Percentiles rank a stretch among this genome's conserved stretches.
Evolutionary conservation across 2,797 vertebrate genomes (phyloP).

Genomic region (Sorex maritimensis): DNA sequence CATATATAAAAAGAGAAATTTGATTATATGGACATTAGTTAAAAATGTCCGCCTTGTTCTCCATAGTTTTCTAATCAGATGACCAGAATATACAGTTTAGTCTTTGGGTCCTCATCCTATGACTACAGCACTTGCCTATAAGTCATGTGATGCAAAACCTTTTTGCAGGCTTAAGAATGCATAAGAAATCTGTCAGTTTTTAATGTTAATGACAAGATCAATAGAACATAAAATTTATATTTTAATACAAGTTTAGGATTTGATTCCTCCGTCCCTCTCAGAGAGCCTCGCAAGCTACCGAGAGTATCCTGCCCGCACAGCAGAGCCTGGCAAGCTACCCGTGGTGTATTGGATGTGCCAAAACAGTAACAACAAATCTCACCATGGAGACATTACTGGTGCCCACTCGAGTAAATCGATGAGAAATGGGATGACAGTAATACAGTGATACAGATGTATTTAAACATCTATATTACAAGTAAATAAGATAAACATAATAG

Average conservation of each 20-base stretch:
- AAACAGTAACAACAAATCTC: too few relatives aligned
- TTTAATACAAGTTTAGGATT: too few relatives aligned
- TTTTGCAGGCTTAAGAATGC: conserved; percentile 78
- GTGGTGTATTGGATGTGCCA: too few relatives aligned
- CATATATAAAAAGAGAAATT: conserved; percentile 4
- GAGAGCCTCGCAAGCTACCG: too few relatives aligned
- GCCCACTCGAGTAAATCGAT: too few relatives aligned
- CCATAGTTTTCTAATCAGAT: conserved; percentile 49
- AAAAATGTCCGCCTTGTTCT: conserved; percentile 29
- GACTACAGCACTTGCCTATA: conserved; percentile 68
- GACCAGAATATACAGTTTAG: background rate
- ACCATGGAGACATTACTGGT: too few relatives aligned
- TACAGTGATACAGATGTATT: conserved; percentile 25
- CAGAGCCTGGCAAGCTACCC: too few relatives aligned
- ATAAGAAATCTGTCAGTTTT: conserved; percentile 77
- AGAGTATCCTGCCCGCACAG: too few relatives aligned
- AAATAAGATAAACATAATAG: conserved; percentile 76
- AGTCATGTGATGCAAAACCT: conserved; percentile 68
- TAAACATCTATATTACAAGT: conserved; percentile 81
- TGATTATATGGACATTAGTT: conserved; percentile 37
- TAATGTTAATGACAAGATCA: conserved; percentile 80
- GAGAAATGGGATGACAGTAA: too few relatives aligned
- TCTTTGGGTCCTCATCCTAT: conserved; percentile 53
- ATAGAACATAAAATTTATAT: conserved; percentile 70
- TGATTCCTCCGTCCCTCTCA: too few relatives aligned